A percentile compares a stretch with the other conserved stretches of the same genome.
These are phyloP conservation scores for Malurus alboscapulatus DNA, from an alignment of 2,113 vertebrate genomes.

Conservation along the genomic window DNA sequence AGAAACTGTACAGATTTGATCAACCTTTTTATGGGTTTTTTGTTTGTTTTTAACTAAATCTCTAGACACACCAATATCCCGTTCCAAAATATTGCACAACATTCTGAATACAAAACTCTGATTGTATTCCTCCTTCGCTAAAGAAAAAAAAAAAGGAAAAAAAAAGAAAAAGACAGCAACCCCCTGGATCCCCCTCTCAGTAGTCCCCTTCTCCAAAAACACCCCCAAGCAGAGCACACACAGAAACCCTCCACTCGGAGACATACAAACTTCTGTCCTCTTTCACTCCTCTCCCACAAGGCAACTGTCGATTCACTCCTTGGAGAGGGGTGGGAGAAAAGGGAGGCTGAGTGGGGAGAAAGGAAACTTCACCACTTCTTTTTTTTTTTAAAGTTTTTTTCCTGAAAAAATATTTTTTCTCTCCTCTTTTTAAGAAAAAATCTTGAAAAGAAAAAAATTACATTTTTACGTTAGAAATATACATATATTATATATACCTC, in stretches of 20 bases:
- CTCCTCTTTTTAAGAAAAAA: conserved; percentile 82
- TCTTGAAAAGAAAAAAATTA: conserved; percentile 82
- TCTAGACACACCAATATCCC: conserved; percentile 79
- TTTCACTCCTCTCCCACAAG: conserved; percentile 47
- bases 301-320: conserved; percentile 54
- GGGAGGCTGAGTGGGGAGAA: conserved; percentile 60
- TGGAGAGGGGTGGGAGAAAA: conserved; percentile 13
- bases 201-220: conserved; percentile 49
- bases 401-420: conserved; percentile 81
- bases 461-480: conserved; percentile 83
- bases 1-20: conserved; percentile 89
- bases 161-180: conserved; percentile 41
- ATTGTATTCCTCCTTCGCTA: conserved; percentile 80
- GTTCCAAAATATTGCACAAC: conserved; percentile 87
- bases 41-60: conserved; percentile 80
- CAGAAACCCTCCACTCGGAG: conserved; percentile 13
- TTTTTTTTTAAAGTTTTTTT: conserved; percentile 80
- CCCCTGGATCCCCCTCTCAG: conserved; percentile 39
- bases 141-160: conserved; percentile 24
- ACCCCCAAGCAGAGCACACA: conserved; percentile 34
- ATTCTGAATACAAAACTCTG: conserved; percentile 83
- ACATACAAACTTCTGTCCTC: conserved; percentile 57
- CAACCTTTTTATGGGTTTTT: conserved; percentile 67
- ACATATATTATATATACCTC: conserved; percentile 87
- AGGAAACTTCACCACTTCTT: conserved; percentile 68